A percentile compares a stretch with the other conserved stretches of the same genome.
These are phyloP conservation scores for Pseudochaenichthys georgianus DNA, from an alignment of 2,797 vertebrate species.

Conservation along the genomic window DNA sequence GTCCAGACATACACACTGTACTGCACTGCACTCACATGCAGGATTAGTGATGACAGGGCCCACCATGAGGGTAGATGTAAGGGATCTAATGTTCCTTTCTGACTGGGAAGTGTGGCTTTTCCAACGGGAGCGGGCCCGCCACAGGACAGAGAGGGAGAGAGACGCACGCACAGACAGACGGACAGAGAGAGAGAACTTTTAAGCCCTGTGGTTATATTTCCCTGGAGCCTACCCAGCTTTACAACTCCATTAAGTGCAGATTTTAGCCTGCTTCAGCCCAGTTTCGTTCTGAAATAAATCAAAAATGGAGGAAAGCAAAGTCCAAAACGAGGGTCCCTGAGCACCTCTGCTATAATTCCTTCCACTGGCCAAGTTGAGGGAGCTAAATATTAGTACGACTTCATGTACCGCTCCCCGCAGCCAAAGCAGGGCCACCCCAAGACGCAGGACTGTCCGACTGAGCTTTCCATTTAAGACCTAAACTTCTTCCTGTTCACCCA, in stretches of 20 bases:
- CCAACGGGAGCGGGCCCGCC: conserved; percentile 54
- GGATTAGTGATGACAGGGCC: conserved; percentile 56
- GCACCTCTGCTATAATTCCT: conserved; percentile 72
- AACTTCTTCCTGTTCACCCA: conserved; percentile 72
- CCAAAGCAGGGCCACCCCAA: conserved; percentile 61
- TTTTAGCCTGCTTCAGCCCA: conserved; percentile 77
- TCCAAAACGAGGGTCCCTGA: conserved; percentile 71
- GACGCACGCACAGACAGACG: conserved; percentile 32
- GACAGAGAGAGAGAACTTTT: conserved; percentile 53
- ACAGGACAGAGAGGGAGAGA: conserved; percentile 39
- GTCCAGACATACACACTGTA: conserved; percentile 8
- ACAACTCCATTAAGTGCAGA: conserved; percentile 81
- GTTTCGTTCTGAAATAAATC: conserved; percentile 85
- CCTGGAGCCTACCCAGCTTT: conserved; percentile 76
- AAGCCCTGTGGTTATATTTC: conserved; percentile 78
- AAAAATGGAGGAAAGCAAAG: conserved; percentile 67
- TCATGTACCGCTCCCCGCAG: conserved; percentile 50
- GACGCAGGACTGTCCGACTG: conserved; percentile 63
- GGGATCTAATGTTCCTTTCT: conserved; percentile 30
- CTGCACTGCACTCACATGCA: conserved; percentile 19
- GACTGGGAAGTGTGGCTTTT: conserved; percentile 50
- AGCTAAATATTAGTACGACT: conserved; percentile 72
- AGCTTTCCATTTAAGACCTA: conserved; percentile 74
- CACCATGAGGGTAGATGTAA: conserved; percentile 42
- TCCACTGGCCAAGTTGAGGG: conserved; percentile 59